Evolutionary conservation across 1,140 invertebrate genomes (phyloP), one percentile per base, ranked within the genome.

Genomic region (Marisa cornuarietis): DNA sequence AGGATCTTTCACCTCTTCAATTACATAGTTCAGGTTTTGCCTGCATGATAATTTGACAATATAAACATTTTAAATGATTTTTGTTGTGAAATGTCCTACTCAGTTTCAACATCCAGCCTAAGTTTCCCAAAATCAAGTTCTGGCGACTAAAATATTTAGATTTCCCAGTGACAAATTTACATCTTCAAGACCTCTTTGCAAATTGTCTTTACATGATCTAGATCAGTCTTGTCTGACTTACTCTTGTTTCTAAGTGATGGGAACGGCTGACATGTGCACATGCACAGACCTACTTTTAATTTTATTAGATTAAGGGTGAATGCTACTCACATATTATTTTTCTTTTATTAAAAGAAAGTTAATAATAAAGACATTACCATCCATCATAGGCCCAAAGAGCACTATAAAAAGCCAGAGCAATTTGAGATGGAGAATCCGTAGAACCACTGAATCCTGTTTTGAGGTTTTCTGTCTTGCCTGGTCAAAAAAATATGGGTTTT

Each of bases 21-120:
- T 98, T 76, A 99, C 96, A 90, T 98, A 99, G 91, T 98, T 98
- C 85, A 98, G 92, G 88, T 97, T 98, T 91, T 98, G 98, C 95
- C 95, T 96, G 79, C 18, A 86, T 83, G 72, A 62, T 81, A 87
- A 78, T 22, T 49, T 73, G 1, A 63, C 8, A 79, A 20, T 24
- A 58, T 26, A 71, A 24, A 61, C 11, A 62, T 16, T 63, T 24
- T 62, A 16, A 0, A 18, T 62, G 61, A 11, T 24, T 31, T 0
- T 20, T 42, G 31, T 42, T 42, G 31, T 42, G 31, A 42, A 42
- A 42, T 42, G 31, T 42, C 31, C 31, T 42, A 42, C 31, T 0
- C 6, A 6, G 6, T 0, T 0, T 42, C 31, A 42, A 42, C 31
- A 42, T 42, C 31, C 31, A 42, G 6, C 31, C 31, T 0, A 42